Percentiles rank a stretch among this genome's conserved stretches.
Conservation (phyloP, 1,140 invertebrate species). For the Brachionus asplanchnoidis region DNA sequence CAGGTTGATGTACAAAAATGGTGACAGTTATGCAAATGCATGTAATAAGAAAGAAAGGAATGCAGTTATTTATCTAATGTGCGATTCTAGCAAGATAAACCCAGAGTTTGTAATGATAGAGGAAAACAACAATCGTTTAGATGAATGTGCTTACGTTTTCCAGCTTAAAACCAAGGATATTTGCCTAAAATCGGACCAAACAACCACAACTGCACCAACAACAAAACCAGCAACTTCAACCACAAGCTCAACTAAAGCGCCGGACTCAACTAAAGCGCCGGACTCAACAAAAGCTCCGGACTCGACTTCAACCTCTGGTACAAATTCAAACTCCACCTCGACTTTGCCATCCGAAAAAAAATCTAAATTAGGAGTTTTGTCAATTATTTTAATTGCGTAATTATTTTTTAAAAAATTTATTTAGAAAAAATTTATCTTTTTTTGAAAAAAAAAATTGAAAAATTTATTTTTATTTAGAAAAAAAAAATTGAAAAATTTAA, state of each 20-base stretch:
- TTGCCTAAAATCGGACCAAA: background rate
- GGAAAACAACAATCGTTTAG: background rate
- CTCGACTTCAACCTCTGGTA: background rate
- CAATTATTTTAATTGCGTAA: conserved; percentile 34
- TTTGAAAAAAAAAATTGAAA: too few relatives aligned
- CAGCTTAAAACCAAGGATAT: background rate
- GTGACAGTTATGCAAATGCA: background rate
- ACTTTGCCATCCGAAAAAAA: background rate
- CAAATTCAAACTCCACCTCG: background rate
- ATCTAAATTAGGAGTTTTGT: conserved; percentile 23
- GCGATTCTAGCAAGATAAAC: background rate
- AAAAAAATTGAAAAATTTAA: background rate
- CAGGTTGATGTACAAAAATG: conserved; percentile 8
- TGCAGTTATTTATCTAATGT: conserved; percentile 23
- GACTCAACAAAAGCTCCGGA: background rate
- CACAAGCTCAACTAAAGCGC: background rate
- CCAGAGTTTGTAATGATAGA: background rate
- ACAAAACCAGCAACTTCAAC: background rate
- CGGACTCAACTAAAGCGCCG: background rate
- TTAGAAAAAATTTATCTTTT: too few relatives aligned
- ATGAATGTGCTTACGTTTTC: conserved; percentile 27
- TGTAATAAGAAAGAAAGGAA: background rate
- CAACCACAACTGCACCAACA: background rate
- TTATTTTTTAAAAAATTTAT: too few relatives aligned
- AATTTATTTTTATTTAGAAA: too few relatives aligned